These are phyloP conservation scores for Tetrao urogallus DNA, from an alignment of 2,113 vertebrate genomes.

Conservation along the genomic window DNA sequence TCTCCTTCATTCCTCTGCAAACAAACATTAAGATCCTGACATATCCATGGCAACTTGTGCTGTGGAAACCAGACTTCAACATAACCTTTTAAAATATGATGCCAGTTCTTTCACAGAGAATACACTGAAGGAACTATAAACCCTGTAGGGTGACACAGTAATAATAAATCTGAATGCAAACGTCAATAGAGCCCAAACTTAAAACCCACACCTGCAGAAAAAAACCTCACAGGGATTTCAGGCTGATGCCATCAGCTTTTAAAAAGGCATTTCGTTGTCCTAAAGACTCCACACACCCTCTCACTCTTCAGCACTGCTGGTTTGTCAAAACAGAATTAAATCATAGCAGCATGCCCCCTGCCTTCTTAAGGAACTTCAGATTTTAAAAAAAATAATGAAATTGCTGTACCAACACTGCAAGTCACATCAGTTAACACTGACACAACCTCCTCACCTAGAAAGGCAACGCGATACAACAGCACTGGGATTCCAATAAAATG, in stretches of 20 bases:
- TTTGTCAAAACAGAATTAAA: background rate
- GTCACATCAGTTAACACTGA: background rate
- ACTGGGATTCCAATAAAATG: background rate
- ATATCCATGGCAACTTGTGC: constrained; percentile 54
- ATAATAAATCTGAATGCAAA: constrained; percentile 48
- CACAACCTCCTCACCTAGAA: background rate
- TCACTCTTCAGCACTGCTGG: background rate
- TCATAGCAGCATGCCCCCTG: background rate
- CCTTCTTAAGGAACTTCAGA: background rate
- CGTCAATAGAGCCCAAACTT: constrained; percentile 5
- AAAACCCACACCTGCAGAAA: constrained; percentile 49
- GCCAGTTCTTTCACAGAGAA: constrained; percentile 28
- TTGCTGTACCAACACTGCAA: background rate
- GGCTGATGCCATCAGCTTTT: constrained; percentile 1
- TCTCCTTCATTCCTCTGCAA: constrained; percentile 25
- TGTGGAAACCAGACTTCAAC: constrained; percentile 41
- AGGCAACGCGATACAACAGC: background rate
- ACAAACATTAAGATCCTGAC: constrained; percentile 53
- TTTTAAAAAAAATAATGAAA: background rate
- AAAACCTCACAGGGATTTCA: constrained; percentile 23
- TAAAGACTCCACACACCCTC: background rate
- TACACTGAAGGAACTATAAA: constrained; percentile 23
- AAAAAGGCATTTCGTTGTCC: background rate
- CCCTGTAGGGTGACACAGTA: background rate
- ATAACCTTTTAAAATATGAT: constrained; percentile 14